Evolutionary conservation across 92 coral and sea anemone genomes (phyloP), one percentile per base, ranked within the genome.

Genomic region (Anthopleura xanthogrammica): DNA sequence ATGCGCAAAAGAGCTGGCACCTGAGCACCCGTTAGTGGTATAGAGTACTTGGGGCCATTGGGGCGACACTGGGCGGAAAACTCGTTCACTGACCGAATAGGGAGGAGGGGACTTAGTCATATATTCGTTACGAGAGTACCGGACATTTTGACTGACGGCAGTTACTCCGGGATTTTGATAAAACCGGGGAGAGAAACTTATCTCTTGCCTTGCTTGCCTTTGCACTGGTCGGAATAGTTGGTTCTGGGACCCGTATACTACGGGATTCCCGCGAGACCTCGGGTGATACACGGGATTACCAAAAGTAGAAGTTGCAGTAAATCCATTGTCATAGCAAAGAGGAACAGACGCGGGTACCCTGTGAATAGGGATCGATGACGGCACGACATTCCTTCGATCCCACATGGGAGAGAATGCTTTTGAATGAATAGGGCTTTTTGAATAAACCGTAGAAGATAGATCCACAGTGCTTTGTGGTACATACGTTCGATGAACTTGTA

Each of bases 61-160:
- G 5, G 89, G 77, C 0, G 91, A 88, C 2, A 91, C 94, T 7
- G 94, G 94, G 16, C 94, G 89, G 74, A 91, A 88, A 19, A 75
- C n/a, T 55, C 85, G 82, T 56, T 85, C 94, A 12, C 23, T 81
- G 65, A 81, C 58, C 52, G 84, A n/a, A 23, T 50, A 46, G 4
- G 73, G 77, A 11, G 73, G 77, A 75, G 77, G 58, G 58, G 84
- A 23, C 12, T 81, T 81, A 72, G 84, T 39, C 4, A 70, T 68
- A 2, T 41, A 13, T 41, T 81, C 84, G 22, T 70, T 81, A 70
- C 66, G 13, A 16, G 84, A 60, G 46, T 23, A 41, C 74, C 42
- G 74, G 58, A 72, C 2, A 60, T 62, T 62, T 65, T 64, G 83
- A 10, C n/a, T 36, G 13, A 68, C 42, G 19, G 20, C 74, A 36